Base-by-base conservation (phyloP, 1,140 invertebrate genomes). In the Polyergus mexicanus region DNA sequence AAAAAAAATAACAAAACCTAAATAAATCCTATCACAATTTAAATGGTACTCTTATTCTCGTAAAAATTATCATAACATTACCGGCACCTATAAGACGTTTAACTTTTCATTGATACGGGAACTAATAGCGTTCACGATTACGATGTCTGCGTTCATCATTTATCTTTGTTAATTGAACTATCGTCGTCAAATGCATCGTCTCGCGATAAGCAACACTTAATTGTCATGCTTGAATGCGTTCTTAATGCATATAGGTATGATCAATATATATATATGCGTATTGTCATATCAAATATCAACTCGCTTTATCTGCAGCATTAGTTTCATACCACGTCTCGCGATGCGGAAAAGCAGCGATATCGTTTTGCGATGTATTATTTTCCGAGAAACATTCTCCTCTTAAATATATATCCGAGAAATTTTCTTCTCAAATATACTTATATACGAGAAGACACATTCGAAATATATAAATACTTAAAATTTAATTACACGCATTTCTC, bases 1-100 rank as follows among this genome's bases (percentile, higher is more conserved):
- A 97, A 97, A 54, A 54, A 83, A 85, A 88, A 89, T 89, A 90
- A 84, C 87, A 87, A 38, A 10, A 68, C 86, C 83, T 83, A 84
- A 58, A 47, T 75, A 41, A 60, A 13, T 66, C 3, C 2, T 6
- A 69, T 38, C 19, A 51, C 47, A 35, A 7, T 2, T 54, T 44
- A 1, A 1, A 69, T 1, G 11, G 1, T 35, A 16, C 38, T 38
- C 38, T 13, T 7, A 54, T 54, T 4, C 13, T 56, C 16, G 1
- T 69, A 7, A 47, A 78, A 69, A 44, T 25, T 51, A 56, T 38
- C 32, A n/a, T 7, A 10, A 69, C 19, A 5, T n/a, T 38, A 22
- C 16, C 3, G 10, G 19, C 8, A 10, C 22, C 8, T 16, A 10
- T 16, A 10, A 38, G 11, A 41, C 72, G 1, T 58, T 19, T 71